phyloP scores from a whole-genome alignment of 1,140 invertebrate species.

The Rhopalosiphum maidis region DNA sequence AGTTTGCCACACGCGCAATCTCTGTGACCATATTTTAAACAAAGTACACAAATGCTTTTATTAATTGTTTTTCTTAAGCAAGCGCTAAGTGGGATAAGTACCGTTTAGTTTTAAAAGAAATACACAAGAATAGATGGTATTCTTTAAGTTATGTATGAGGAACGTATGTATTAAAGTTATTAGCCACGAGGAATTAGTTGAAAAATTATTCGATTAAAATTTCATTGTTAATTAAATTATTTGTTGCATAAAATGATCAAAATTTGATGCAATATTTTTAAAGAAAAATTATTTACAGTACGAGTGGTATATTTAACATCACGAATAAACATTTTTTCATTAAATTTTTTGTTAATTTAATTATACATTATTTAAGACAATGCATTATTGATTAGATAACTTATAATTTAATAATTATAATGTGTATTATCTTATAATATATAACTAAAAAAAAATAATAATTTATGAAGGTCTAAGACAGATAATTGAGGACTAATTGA shows the following conservation, averaged over 20 bases:
- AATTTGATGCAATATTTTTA: background rate
- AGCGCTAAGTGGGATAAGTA: background rate
- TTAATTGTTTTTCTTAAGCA: constrained; percentile 9
- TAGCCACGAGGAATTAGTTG: background rate
- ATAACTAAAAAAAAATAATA: too few relatives aligned
- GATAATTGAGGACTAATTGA: too few relatives aligned
- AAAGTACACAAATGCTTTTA: constrained; percentile 3
- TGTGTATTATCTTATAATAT: background rate
- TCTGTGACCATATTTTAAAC: background rate
- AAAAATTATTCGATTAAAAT: background rate
- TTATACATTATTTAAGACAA: too few relatives aligned
- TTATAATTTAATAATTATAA: background rate
- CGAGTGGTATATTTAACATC: background rate
- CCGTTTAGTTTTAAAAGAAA: background rate
- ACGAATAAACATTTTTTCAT: too few relatives aligned
- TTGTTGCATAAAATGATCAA: background rate
- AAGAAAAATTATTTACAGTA: background rate
- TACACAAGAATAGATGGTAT: background rate
- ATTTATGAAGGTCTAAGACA: too few relatives aligned
- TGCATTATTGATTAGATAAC: too few relatives aligned
- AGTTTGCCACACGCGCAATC: background rate
- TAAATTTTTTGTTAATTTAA: background rate
- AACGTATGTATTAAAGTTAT: background rate
- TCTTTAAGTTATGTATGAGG: background rate
- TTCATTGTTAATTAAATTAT: background rate